Conservation (phyloP, 92 coral and sea anemone species). For the Diadumene lineata region DNA sequence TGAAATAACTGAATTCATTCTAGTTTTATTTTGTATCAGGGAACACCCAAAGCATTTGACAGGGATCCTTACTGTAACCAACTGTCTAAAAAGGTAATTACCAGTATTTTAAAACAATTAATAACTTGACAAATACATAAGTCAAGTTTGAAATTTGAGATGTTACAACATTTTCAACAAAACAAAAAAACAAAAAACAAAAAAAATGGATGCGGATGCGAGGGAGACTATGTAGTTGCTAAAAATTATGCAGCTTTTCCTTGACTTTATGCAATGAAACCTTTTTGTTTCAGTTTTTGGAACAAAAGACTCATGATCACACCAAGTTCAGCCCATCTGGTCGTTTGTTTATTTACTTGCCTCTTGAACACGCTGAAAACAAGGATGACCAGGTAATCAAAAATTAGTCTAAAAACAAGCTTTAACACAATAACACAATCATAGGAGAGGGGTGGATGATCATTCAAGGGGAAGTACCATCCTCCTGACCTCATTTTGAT, state of each 20-base stretch:
- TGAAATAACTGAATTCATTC: too few relatives aligned
- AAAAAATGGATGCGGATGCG: background rate
- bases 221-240: too few relatives aligned
- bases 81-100: slow-evolving; percentile 51
- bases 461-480: too few relatives aligned
- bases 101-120: too few relatives aligned
- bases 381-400: slow-evolving; percentile 56
- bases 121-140: too few relatives aligned
- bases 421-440: too few relatives aligned
- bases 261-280: background rate
- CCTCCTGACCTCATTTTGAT: too few relatives aligned
- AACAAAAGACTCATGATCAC: slow-evolving; percentile 67
- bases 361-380: slow-evolving; percentile 74
- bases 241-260: too few relatives aligned
- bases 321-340: slow-evolving; percentile 48
- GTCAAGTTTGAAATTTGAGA: too few relatives aligned
- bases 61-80: slow-evolving; percentile 52
- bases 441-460: too few relatives aligned
- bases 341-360: slow-evolving; percentile 61
- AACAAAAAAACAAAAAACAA: slow-evolving; percentile 6
- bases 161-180: too few relatives aligned
- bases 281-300: slow-evolving; percentile 46
- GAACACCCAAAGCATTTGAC: slow-evolving; percentile 28
- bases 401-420: too few relatives aligned
- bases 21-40: slow-evolving; percentile 18